phyloP scores from a whole-genome alignment of 2,113 vertebrate genomes.

The Chrysochloris asiatica region DNA sequence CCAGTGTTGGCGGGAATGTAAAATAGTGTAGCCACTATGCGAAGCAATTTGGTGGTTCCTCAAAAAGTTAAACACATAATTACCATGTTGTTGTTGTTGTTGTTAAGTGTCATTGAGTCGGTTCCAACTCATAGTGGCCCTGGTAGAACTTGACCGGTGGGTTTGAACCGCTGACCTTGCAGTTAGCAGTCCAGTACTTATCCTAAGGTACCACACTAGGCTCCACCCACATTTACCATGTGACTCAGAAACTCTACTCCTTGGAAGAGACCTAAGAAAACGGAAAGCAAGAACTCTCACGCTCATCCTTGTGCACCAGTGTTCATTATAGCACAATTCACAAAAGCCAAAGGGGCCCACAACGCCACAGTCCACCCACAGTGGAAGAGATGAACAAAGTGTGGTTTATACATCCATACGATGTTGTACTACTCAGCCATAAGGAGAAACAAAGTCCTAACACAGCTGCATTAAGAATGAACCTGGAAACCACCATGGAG shows the following conservation, averaged over 20 bases:
- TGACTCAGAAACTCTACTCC: not conserved
- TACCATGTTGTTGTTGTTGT: too few relatives aligned
- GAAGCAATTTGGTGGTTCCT: not conserved
- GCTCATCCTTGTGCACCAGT: not conserved
- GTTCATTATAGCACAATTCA: not conserved
- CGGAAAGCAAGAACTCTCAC: not conserved
- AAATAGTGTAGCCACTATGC: not conserved
- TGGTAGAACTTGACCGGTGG: too few relatives aligned
- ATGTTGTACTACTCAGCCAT: not conserved
- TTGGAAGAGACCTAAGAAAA: not conserved
- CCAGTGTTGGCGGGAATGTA: not conserved
- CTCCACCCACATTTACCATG: not conserved
- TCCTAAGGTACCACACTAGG: too few relatives aligned
- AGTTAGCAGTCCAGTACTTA: too few relatives aligned
- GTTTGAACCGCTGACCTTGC: too few relatives aligned
- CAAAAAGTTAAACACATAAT: not conserved
- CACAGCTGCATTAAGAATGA: not conserved
- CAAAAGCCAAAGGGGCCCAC: not conserved
- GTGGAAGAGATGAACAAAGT: not conserved
- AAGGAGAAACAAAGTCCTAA: not conserved
- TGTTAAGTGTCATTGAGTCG: too few relatives aligned
- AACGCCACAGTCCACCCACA: not conserved
- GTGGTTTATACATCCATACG: accelerated
- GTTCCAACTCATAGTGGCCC: too few relatives aligned
- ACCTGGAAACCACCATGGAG: not conserved